Evolutionary conservation across 2,888 invertebrate species (phyloP), one percentile per base, ranked within the genome.

Genomic region (Pyralis farinalis): DNA sequence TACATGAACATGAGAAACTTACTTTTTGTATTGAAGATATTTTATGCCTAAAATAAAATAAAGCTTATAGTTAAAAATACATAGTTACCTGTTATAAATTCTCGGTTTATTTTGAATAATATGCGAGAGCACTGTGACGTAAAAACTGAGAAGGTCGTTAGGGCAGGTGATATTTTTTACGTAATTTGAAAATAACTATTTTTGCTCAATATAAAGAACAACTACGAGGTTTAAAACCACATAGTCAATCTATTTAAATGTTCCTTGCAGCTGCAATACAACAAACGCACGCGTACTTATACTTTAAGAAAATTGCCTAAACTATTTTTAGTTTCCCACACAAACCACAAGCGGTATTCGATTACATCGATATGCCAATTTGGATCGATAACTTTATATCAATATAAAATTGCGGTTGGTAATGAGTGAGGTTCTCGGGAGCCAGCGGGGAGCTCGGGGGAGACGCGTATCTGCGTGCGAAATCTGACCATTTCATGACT

Each of bases 371-470:
- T 71, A 71, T 53, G 61, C 61, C 69, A 75, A 79, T 80, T 71
- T 64, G 59, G 56, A 72, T 77, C 77, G 73, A 79, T 77, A 71
- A 62, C 58, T 66, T 66, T 63, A 66, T 71, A 61, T 54, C 59
- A 51, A 49, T 63, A 70, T 69, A 70, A 68, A 70, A 60, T 68
- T 63, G 61, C 60, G 48, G 44, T 47, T 49, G 46, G 63, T 82
- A 84, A 83, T 73, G 75, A 84, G 74, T 75, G 71, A 68, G 67
- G 80, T 85, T 85, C 81, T 80, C 85, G 81, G 72, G 71, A 74
- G 66, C 50, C 76, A 65, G 67, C 80, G 66, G 85, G 82, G 66
- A 59, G 53, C 51, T 67, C 58, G 69, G 74, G 79, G 81, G 77
- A 55, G 75, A 63, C 44, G 53, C 51, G 37, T 85, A 87, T 87